These are phyloP conservation scores for Tetramorium parvispinum DNA, from an alignment of 1,140 invertebrate species.

Conservation along the genomic window DNA sequence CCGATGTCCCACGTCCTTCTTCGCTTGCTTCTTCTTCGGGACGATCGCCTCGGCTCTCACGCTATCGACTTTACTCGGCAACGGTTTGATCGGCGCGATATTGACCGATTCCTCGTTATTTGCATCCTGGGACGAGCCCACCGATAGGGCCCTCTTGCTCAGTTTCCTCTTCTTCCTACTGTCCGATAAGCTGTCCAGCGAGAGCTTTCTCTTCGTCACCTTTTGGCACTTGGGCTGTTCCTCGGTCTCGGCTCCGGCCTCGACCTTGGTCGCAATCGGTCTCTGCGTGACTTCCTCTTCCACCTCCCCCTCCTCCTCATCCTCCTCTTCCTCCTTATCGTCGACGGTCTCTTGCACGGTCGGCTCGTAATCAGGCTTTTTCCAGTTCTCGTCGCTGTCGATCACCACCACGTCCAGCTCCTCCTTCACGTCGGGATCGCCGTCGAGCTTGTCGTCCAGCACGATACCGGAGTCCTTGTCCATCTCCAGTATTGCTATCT, in stretches of 20 bases:
- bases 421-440: conserved; percentile 82
- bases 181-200: conserved; percentile 81
- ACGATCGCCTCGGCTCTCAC: conserved; percentile 45
- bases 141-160: conserved; percentile 80
- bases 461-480: conserved; percentile 84
- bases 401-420: conserved; percentile 79
- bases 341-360: conserved; percentile 79
- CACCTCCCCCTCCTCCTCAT: conserved; percentile 40
- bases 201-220: conserved; percentile 82
- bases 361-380: conserved; percentile 83
- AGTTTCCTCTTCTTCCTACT: conserved; percentile 80
- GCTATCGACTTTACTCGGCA: conserved; percentile 55
- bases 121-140: conserved; percentile 74
- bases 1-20: conserved; percentile 64
- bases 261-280: conserved; percentile 34
- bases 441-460: conserved; percentile 82
- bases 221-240: conserved; percentile 87
- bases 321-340: conserved; percentile 66
- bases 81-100: conserved; percentile 52
- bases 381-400: conserved; percentile 79
- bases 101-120: conserved; percentile 42
- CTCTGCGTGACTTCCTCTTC: conserved; percentile 43
- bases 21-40: conserved; percentile 77
- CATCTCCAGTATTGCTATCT: conserved; percentile 83
- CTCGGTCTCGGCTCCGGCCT: conserved; percentile 36